Conservation (phyloP, 2,888 invertebrate genomes). For the Syrista parreyssii region DNA sequence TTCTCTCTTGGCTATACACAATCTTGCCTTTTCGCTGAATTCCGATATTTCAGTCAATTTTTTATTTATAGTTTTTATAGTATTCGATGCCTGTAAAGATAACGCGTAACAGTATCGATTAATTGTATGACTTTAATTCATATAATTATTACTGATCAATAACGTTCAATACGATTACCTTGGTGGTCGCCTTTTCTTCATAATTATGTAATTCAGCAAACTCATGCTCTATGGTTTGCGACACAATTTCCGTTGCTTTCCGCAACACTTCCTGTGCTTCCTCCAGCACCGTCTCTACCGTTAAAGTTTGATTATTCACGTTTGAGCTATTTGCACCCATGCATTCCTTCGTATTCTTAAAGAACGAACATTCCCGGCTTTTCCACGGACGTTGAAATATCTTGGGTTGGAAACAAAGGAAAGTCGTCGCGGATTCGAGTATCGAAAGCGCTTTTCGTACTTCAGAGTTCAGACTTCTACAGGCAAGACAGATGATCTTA, state of each 20-base stretch:
- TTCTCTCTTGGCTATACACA: conserved; percentile 30
- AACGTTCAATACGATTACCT: background rate
- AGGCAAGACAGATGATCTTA: background rate
- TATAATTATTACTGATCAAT: background rate
- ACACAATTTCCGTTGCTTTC: conserved; percentile 31
- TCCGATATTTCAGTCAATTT: conserved; percentile 32
- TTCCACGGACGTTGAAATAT: background rate
- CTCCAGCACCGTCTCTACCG: conserved; percentile 10
- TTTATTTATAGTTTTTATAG: background rate
- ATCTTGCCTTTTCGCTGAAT: conserved; percentile 29
- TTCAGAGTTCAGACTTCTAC: background rate
- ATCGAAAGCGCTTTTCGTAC: background rate
- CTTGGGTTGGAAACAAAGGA: background rate
- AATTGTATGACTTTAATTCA: background rate
- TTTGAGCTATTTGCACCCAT: background rate
- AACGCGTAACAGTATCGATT: background rate
- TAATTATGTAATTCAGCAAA: conserved; percentile 29
- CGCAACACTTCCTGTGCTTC: conserved; percentile 32
- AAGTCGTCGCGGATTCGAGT: background rate
- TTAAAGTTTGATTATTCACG: background rate
- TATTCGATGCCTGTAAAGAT: background rate
- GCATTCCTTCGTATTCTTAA: background rate
- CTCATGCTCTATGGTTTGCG: conserved; percentile 30
- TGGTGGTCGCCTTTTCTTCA: conserved; percentile 26
- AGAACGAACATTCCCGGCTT: background rate